Evolutionary conservation across 2,888 invertebrate species (phyloP).

Genomic region (Argyresthia goedartella): DNA sequence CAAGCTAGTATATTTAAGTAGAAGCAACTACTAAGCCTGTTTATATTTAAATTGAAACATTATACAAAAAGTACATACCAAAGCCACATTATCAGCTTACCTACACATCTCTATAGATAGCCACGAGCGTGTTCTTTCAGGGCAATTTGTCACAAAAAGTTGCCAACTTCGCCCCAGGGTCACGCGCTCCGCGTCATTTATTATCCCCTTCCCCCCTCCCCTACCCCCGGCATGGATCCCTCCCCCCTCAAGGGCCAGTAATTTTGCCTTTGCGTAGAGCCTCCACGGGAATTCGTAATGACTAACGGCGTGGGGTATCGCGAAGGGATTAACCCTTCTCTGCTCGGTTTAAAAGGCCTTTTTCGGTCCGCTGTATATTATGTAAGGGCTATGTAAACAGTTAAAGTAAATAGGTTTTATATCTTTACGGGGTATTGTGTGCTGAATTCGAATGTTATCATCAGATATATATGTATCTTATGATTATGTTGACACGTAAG

Average conservation of each 20-base stretch:
- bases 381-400: not conserved
- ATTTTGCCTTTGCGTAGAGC: conserved; percentile 56
- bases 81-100: no score
- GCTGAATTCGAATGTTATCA: not conserved
- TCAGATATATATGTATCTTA: no score
- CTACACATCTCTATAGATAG: no score
- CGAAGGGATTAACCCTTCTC: not conserved
- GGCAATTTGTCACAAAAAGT: conserved; percentile 68
- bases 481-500: no score
- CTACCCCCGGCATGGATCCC: conserved; percentile 8
- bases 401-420: not conserved
- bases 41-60: no score
- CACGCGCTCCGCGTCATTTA: conserved; percentile 42
- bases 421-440: not conserved
- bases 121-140: conserved; percentile 34
- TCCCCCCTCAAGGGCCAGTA: conserved; percentile 54
- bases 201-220: conserved; percentile 31
- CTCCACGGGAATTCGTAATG: conserved; percentile 63
- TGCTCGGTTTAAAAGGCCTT: not conserved
- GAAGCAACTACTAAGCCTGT: no score
- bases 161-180: conserved; percentile 48
- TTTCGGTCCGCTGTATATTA: not conserved
- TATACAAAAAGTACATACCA: no score
- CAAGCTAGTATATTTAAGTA: no score
- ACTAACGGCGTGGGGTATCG: conserved; percentile 41